Evolutionary conservation across 2,113 vertebrate genomes (phyloP).

Genomic region (Conger conger): DNA sequence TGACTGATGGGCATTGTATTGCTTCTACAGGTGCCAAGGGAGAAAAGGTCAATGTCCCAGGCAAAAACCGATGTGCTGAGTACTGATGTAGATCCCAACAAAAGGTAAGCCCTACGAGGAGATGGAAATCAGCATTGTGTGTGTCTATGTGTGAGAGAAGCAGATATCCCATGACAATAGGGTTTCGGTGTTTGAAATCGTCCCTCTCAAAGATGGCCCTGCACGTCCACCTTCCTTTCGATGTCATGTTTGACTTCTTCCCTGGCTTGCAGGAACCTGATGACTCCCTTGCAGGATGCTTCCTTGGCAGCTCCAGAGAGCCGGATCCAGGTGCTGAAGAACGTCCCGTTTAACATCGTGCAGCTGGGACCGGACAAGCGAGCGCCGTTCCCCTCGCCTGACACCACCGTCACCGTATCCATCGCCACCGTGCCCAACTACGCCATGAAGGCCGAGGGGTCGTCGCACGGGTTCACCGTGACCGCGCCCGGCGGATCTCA

Average conservation of each 20-base stretch:
- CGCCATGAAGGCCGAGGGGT: slow-evolving; percentile 88
- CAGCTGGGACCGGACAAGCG: slow-evolving; percentile 83
- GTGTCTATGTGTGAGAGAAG: neutral
- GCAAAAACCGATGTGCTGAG: slow-evolving; percentile 85
- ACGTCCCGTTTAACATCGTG: slow-evolving; percentile 88
- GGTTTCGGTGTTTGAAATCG: neutral
- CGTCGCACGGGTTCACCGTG: slow-evolving; percentile 82
- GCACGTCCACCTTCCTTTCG: neutral
- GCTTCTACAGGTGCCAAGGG: slow-evolving; percentile 86
- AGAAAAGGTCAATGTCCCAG: slow-evolving; percentile 83
- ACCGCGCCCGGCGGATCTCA: slow-evolving; percentile 74
- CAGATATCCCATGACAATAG: neutral
- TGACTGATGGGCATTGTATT: slow-evolving; percentile 70
- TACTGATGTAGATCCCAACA: slow-evolving; percentile 90
- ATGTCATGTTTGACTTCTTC: neutral
- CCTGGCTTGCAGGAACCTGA: slow-evolving; percentile 70
- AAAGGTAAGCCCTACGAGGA: slow-evolving; percentile 75
- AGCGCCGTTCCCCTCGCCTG: slow-evolving; percentile 81
- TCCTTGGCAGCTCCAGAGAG: slow-evolving; percentile 77
- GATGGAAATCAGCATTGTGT: slow-evolving; percentile 2
- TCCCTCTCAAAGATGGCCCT: neutral
- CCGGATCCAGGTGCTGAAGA: slow-evolving; percentile 90
- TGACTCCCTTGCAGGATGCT: slow-evolving; percentile 71
- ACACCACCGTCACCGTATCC: slow-evolving; percentile 92
- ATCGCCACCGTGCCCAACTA: slow-evolving; percentile 85